These are phyloP conservation scores for Sebastes steindachneri DNA, from an alignment of 2,797 vertebrate genomes.

Conservation along the genomic window DNA sequence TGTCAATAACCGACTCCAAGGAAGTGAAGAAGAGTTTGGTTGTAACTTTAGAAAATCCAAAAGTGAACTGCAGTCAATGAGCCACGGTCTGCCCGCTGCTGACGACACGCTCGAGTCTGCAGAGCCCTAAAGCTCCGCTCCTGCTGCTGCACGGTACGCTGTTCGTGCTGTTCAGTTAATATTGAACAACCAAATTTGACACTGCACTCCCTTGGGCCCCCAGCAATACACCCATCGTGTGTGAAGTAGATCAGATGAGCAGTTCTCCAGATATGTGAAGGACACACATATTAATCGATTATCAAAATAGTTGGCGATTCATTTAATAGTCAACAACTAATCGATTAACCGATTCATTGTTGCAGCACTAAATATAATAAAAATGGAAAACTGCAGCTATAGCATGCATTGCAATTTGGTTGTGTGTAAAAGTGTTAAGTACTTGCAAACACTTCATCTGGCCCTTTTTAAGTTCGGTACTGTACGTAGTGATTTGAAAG, in stretches of 20 bases:
- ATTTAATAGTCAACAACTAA: too few species aligned
- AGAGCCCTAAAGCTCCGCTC: too few species aligned
- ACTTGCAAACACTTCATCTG: too few species aligned
- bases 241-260: background rate
- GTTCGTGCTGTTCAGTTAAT: background rate
- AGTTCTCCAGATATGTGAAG: background rate
- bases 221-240: background rate
- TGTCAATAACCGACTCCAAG: background rate
- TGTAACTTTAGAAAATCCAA: background rate
- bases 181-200: background rate
- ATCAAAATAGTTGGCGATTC: too few species aligned
- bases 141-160: background rate
- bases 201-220: background rate
- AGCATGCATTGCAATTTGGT: background rate
- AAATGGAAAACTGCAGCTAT: too few species aligned
- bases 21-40: background rate
- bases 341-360: fast-evolving
- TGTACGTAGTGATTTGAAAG: background rate
- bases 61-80: background rate
- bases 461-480: background rate
- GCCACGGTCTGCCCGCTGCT: background rate
- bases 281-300: background rate
- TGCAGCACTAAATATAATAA: too few species aligned
- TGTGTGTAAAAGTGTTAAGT: background rate
- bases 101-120: background rate